These are phyloP conservation scores for Tortricodes alternella DNA, from an alignment of 2,888 invertebrate species.

Conservation along the genomic window DNA sequence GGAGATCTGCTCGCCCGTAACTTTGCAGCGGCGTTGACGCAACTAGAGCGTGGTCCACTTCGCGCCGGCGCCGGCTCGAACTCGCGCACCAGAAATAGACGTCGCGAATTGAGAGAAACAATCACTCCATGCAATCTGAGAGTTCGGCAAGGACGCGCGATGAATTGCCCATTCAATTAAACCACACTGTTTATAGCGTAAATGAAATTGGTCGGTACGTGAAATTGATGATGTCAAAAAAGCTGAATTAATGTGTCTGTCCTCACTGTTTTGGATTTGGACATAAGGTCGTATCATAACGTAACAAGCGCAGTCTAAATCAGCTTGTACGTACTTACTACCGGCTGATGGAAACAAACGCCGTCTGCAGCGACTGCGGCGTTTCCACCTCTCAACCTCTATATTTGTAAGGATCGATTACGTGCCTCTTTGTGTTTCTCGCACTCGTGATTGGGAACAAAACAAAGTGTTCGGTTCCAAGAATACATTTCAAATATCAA, in stretches of 20 bases:
- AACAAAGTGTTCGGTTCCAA: constrained; percentile 34
- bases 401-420: constrained; percentile 8
- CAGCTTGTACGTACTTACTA: too few species aligned
- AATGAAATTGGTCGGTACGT: too few species aligned
- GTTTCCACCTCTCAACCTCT: too few species aligned
- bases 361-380: too few species aligned
- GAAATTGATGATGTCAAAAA: too few species aligned
- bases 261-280: too few species aligned
- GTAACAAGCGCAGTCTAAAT: too few species aligned
- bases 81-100: constrained; percentile 23
- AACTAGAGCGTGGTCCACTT: constrained; percentile 28
- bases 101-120: constrained; percentile 24
- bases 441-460: constrained; percentile 36
- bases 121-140: constrained; percentile 26
- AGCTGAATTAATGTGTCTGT: too few species aligned
- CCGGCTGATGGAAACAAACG: too few species aligned
- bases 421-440: constrained; percentile 16
- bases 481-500: constrained; percentile 25
- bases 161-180: constrained; percentile 18
- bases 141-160: constrained; percentile 19
- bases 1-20: constrained; percentile 7
- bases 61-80: constrained; percentile 12
- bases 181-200: too few species aligned
- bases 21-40: constrained; percentile 17
- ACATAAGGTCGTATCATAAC: too few species aligned